Percentiles rank a stretch among this genome's conserved stretches.
phyloP scores from a whole-genome alignment of 2,888 invertebrate genomes.

The Meghimatium bilineatum region DNA sequence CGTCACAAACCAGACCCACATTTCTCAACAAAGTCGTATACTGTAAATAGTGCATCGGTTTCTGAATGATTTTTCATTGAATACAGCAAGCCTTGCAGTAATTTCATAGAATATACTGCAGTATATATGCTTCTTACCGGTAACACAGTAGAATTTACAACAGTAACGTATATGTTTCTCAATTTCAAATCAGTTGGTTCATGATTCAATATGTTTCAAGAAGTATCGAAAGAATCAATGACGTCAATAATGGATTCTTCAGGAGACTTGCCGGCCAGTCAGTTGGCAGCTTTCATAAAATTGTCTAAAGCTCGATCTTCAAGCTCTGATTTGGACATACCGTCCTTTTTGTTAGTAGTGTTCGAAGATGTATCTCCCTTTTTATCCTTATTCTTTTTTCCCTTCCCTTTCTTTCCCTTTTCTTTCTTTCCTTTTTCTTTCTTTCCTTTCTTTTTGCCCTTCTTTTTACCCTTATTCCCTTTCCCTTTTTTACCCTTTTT shows the following conservation, averaged over 20 bases:
- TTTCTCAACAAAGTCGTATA: too few species aligned
- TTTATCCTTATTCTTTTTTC: slow-evolving; percentile 36
- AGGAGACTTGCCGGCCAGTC: slow-evolving; percentile 41
- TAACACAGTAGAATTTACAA: too few species aligned
- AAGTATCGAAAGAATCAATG: slow-evolving; percentile 38
- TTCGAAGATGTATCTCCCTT: not conserved
- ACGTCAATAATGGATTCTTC: slow-evolving; percentile 36
- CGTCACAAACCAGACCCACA: too few species aligned
- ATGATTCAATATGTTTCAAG: not conserved
- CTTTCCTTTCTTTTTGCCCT: slow-evolving; percentile 39
- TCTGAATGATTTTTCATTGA: too few species aligned
- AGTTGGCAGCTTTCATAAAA: slow-evolving; percentile 41
- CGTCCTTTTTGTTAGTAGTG: not conserved
- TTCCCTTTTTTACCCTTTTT: slow-evolving; percentile 31
- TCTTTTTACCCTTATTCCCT: slow-evolving; percentile 36
- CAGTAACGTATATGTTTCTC: not conserved
- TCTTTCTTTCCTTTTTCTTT: slow-evolving; percentile 37
- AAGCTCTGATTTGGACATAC: slow-evolving; percentile 6
- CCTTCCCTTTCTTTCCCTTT: slow-evolving; percentile 9
- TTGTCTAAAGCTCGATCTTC: slow-evolving; percentile 43
- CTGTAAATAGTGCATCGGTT: too few species aligned
- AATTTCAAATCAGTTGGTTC: not conserved
- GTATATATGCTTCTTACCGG: too few species aligned
- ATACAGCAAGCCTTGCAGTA: too few species aligned
- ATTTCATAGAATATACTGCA: too few species aligned